Base-by-base conservation (phyloP, 2,797 vertebrate genomes). In the Falco novaeseelandiae region DNA sequence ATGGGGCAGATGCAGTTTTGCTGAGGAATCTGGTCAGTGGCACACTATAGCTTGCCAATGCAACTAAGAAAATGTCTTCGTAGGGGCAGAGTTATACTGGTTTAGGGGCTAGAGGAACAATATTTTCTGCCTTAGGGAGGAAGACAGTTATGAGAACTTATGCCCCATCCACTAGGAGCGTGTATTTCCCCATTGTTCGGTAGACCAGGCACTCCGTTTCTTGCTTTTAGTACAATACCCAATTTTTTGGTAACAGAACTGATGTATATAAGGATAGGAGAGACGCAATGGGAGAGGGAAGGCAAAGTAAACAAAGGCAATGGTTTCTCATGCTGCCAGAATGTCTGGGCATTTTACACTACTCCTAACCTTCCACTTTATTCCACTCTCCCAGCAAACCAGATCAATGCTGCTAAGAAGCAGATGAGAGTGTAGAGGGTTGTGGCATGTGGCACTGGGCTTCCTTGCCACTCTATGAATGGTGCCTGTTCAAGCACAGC, bases 371-470 rank as follows among this genome's bases (percentile, higher is more conserved):
- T 93, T 91, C 54, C 20, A 13, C 46, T 77, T 76, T 26, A 42
- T 82, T 89, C 63, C 52, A n/a, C 23, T 54, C 51, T 85, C 25
- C 23, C 44, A 77, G 1, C 20, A 66, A 27, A 58, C 21, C 7
- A 46, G 17, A 34, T 84, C 29, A 46, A 2, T 58, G 58, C 36
- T 79, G 16, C 52, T 62, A 27, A 82, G 71, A 49, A 71, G 40
- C 29, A 83, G 20, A 46, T 0, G 2, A 25, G 17, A 23, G 3
- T 5, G 2, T 4, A 2, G 29, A 30, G 30, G 18, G 21, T 48
- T 83, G 30, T 84, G 73, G 16, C 46, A 32, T 36, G 5, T 34
- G 22, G 8, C 65, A 36, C 19, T 10, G 1, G 12, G 7, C 34
- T 87, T 82, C 32, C 51, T 79, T 57, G 25, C 76, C 42, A 9